Conservation (phyloP, 1,140 invertebrate species). For the Araneus ventricosus region DNA sequence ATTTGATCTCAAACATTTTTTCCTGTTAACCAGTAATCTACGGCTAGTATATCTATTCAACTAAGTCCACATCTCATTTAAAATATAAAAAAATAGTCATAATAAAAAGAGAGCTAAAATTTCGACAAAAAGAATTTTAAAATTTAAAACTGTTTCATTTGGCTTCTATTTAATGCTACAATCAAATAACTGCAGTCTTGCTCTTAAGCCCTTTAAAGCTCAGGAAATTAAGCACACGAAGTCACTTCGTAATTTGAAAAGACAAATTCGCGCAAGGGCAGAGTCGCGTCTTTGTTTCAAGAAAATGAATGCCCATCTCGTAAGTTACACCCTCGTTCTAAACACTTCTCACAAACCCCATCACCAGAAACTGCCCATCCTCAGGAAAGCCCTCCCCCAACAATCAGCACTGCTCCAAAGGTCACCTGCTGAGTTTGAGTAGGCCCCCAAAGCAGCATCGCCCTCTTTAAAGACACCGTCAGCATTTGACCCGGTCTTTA, state of each 20-base stretch:
- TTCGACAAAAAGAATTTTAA: too few species aligned
- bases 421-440: neutral
- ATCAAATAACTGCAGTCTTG: too few species aligned
- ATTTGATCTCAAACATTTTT: too few species aligned
- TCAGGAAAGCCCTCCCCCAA: neutral
- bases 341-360: neutral
- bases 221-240: too few species aligned
- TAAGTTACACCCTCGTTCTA: neutral
- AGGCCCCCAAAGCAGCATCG: neutral
- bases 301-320: neutral
- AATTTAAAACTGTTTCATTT: too few species aligned
- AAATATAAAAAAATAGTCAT: too few species aligned
- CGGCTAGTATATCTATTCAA: too few species aligned
- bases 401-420: neutral
- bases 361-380: neutral
- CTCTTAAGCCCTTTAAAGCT: too few species aligned
- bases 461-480: neutral
- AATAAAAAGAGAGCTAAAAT: too few species aligned
- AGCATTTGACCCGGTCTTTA: slow-evolving; percentile 44
- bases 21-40: too few species aligned
- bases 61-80: too few species aligned
- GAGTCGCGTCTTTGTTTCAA: neutral
- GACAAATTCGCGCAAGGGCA: neutral
- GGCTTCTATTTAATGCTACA: too few species aligned
- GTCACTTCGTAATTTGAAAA: neutral